phyloP scores from a whole-genome alignment of 2,113 vertebrate species.

The Rhinolophus ferrumequinum region DNA sequence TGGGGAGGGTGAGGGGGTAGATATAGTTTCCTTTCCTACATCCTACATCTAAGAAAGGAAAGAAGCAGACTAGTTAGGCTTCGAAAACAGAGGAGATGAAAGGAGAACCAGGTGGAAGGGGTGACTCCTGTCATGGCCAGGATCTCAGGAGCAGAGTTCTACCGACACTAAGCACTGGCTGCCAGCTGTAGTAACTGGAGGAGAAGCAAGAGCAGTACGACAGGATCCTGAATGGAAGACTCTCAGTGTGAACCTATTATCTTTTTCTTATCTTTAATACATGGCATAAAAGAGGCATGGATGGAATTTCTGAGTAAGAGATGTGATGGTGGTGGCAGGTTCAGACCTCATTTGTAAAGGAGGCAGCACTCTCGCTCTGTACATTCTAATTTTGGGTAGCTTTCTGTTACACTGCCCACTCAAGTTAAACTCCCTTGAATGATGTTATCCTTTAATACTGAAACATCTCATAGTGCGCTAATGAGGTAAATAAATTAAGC shows the following conservation, averaged over 20 bases:
- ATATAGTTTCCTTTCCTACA: background rate
- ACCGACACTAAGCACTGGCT: background rate
- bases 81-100: background rate
- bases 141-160: background rate
- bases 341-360: background rate
- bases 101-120: background rate
- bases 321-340: background rate
- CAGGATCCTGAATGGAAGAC: background rate
- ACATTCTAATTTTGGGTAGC: slow-evolving; percentile 24
- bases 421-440: slow-evolving; percentile 7
- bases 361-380: background rate
- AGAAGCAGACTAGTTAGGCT: background rate
- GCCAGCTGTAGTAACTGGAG: background rate
- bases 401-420: background rate
- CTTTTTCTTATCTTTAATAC: background rate
- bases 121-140: background rate
- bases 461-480: slow-evolving; percentile 7
- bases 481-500: slow-evolving; percentile 42
- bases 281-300: background rate
- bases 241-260: background rate
- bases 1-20: too few species aligned
- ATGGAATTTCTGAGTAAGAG: background rate
- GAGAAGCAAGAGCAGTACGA: background rate
- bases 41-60: background rate
- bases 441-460: slow-evolving; percentile 20